Evolutionary conservation across 35 echinoderm and acorn worm genomes (phyloP).

Genomic region (Ophioderma brevispina): DNA sequence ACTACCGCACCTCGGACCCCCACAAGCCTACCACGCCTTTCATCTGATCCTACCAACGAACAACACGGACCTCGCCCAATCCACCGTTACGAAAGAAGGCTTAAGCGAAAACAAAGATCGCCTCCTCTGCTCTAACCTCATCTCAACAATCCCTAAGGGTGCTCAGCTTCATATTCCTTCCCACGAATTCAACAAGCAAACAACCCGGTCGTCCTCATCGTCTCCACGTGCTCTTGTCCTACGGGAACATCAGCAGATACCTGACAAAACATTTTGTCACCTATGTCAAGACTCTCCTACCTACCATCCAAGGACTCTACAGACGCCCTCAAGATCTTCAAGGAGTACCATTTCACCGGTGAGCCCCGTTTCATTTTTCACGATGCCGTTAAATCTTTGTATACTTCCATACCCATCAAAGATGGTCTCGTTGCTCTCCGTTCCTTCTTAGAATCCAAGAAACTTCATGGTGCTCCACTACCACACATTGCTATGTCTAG

Average conservation of each 20-base stretch:
- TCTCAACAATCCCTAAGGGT: neutral
- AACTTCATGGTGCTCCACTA: too few relatives aligned
- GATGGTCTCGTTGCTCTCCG: slow-evolving; percentile 36
- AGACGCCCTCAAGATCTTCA: slow-evolving; percentile 24
- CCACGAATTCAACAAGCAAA: slow-evolving; percentile 44
- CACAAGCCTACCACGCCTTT: neutral
- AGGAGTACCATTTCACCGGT: neutral
- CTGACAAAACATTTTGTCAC: slow-evolving; percentile 20
- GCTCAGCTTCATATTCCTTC: slow-evolving; percentile 33
- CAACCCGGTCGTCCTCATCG: slow-evolving; percentile 31
- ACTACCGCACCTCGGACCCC: slow-evolving; percentile 1
- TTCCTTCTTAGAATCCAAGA: neutral
- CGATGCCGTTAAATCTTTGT: slow-evolving; percentile 34
- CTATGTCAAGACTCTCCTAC: slow-evolving; percentile 41
- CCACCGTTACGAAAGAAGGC: slow-evolving; percentile 10
- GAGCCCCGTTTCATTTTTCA: neutral
- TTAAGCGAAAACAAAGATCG: neutral
- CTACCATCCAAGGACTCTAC: slow-evolving; percentile 40
- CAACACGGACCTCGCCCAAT: neutral
- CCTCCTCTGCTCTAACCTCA: neutral
- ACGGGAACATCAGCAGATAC: slow-evolving; percentile 9
- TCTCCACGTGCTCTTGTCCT: slow-evolving; percentile 33
- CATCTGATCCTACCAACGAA: slow-evolving; percentile 14
- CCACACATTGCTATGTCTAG: too few relatives aligned
- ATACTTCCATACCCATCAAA: slow-evolving; percentile 34